Conservation (phyloP, 2,113 vertebrate species). For the human region GRCh38 chr15:65945501-65946000, state of each 20-base stretch:
- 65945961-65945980: not conserved
- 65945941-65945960: not conserved
- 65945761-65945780: not conserved
- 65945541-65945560: not conserved
- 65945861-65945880: not conserved
- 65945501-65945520: not conserved
- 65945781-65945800: not conserved
- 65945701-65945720: not conserved
- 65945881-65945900: not conserved
- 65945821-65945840: fast-evolving
- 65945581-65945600: not conserved
- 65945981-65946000: not conserved
- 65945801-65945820: not conserved
- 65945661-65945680: not conserved
- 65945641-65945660: not conserved
- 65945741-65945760: not conserved
- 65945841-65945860: not conserved
- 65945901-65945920: not conserved
- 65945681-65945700: not conserved
- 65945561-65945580: not conserved
- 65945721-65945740: not conserved
- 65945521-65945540: not conserved
- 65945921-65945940: not conserved
- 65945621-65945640: not conserved
- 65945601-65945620: fast-evolving